Percentiles rank a stretch among this genome's conserved stretches.
Evolutionary conservation across 1,140 invertebrate species (phyloP).

Genomic region (Medauroidea extradentata): DNA sequence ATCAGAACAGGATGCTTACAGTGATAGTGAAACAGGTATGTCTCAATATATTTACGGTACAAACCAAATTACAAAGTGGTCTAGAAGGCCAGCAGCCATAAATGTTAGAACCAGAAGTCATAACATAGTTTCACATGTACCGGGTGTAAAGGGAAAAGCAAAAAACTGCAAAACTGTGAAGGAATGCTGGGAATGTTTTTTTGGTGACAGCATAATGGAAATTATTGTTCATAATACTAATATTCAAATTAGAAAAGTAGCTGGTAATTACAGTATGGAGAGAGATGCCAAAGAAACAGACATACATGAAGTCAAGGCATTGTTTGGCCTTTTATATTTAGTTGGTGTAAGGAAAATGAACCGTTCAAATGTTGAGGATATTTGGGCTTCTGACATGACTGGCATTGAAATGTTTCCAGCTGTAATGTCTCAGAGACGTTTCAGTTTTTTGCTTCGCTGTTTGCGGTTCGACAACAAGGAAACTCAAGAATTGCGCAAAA

Average conservation of each 20-base stretch:
- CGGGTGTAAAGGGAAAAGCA: slow-evolving; percentile 21
- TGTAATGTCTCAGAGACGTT: slow-evolving; percentile 33
- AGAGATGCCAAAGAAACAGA: slow-evolving; percentile 13
- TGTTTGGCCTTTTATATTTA: slow-evolving; percentile 33
- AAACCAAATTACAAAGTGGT: neutral
- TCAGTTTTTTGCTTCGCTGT: slow-evolving; percentile 34
- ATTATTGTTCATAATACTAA: slow-evolving; percentile 27
- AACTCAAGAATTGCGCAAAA: slow-evolving; percentile 25
- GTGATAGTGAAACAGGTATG: neutral
- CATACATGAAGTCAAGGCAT: slow-evolving; percentile 13
- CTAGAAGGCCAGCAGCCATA: neutral
- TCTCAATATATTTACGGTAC: neutral
- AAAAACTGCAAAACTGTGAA: slow-evolving; percentile 16
- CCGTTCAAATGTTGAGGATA: slow-evolving; percentile 25
- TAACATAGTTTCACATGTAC: slow-evolving; percentile 9
- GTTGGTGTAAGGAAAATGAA: slow-evolving; percentile 27
- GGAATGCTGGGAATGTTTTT: slow-evolving; percentile 26
- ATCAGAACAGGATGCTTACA: neutral
- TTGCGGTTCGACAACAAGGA: slow-evolving; percentile 32
- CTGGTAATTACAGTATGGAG: slow-evolving; percentile 21
- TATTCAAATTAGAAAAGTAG: slow-evolving; percentile 20
- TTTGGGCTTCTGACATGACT: slow-evolving; percentile 30
- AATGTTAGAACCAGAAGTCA: neutral
- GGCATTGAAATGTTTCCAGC: slow-evolving; percentile 32
- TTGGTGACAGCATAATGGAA: slow-evolving; percentile 20